A percentile compares a stretch with the other conserved stretches of the same genome.
phyloP scores from a whole-genome alignment of 1,140 invertebrate species.

The Ooceraea biroi region DNA sequence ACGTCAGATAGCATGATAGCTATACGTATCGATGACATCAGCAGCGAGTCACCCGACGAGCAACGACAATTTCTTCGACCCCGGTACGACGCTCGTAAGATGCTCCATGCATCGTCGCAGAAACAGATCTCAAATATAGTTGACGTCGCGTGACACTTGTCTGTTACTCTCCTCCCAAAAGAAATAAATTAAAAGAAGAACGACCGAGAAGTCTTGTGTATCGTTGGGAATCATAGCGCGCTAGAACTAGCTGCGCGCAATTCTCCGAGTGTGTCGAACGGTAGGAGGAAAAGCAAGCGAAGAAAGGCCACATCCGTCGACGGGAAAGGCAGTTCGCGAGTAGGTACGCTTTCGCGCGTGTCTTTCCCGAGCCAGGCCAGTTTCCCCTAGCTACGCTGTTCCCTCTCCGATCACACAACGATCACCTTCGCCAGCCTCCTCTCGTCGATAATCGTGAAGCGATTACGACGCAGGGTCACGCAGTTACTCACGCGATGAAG shows the following conservation, averaged over 20 bases:
- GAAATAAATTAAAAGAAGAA: too few species aligned
- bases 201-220: too few species aligned
- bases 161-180: not conserved
- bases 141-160: not conserved
- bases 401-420: conserved; percentile 1
- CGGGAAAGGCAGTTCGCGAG: not conserved
- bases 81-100: not conserved
- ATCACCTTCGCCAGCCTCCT: conserved; percentile 62
- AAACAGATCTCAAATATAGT: not conserved
- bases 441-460: conserved; percentile 22
- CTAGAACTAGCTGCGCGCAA: too few species aligned
- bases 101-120: too few species aligned
- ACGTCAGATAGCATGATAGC: not conserved
- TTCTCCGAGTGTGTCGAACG: not conserved
- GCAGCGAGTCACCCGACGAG: not conserved
- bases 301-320: not conserved
- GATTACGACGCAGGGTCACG: not conserved
- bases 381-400: conserved; percentile 21
- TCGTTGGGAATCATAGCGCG: too few species aligned
- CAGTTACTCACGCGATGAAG: conserved; percentile 16
- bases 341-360: not conserved
- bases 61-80: not conserved
- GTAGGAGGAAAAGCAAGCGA: not conserved
- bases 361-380: not conserved
- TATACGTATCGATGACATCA: conserved; percentile 37